These are phyloP conservation scores for Prorops nasuta DNA, from an alignment of 1,140 invertebrate genomes.

Conservation along the genomic window DNA sequence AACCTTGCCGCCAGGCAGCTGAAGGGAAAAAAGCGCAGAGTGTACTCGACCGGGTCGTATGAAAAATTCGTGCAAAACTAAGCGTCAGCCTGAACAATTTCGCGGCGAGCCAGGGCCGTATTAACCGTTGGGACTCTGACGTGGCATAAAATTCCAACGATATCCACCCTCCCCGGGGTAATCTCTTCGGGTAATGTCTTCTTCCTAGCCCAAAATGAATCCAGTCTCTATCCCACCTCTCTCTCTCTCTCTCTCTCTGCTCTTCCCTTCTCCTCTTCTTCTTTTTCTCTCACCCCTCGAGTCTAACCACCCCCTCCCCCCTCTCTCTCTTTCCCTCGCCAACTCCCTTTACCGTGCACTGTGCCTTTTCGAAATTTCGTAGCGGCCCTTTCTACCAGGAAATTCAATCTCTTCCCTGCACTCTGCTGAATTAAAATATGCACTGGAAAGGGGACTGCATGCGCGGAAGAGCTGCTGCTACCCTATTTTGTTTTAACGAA, in stretches of 20 bases:
- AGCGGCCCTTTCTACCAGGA: slow-evolving; percentile 17
- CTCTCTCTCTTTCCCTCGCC: too few species aligned
- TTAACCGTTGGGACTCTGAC: slow-evolving; percentile 21
- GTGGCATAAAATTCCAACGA: slow-evolving; percentile 28
- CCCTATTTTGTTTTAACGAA: too few species aligned
- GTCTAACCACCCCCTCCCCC: too few species aligned
- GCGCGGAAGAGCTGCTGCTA: neutral
- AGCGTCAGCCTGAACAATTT: slow-evolving; percentile 22
- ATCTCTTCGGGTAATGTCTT: neutral
- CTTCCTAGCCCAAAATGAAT: too few species aligned
- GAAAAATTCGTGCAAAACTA: slow-evolving; percentile 18
- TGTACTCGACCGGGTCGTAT: neutral
- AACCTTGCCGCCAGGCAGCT: too few species aligned
- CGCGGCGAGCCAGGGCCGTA: slow-evolving; percentile 17
- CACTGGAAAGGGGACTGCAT: neutral
- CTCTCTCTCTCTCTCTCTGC: too few species aligned
- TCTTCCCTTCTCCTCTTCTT: too few species aligned
- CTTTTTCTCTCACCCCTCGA: too few species aligned
- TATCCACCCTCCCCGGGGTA: slow-evolving; percentile 14
- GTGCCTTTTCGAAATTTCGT: slow-evolving; percentile 27
- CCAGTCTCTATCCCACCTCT: too few species aligned
- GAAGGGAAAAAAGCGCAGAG: slow-evolving; percentile 9
- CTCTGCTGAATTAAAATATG: slow-evolving; percentile 27
- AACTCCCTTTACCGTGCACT: slow-evolving; percentile 7
- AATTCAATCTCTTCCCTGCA: slow-evolving; percentile 29